Evolutionary conservation across 2,888 invertebrate species (phyloP), one percentile per base, ranked within the genome.

Genomic region (Agriopis leucophaearia): DNA sequence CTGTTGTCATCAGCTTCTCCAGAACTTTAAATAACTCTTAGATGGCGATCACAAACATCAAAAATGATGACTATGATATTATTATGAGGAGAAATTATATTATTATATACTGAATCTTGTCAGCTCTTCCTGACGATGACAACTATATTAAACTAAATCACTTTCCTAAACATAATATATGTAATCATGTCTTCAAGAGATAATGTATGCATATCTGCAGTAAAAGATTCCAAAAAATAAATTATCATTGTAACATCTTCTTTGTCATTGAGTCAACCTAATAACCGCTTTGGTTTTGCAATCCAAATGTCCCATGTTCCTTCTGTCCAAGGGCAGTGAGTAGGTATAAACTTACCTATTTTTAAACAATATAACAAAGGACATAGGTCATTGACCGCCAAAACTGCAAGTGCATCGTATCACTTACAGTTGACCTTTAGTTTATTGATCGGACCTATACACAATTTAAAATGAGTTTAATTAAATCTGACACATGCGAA

Each of bases 401-500:
- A 72, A 72, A 57, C n/a, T 71, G 67, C 66, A 69, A 75, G 74
- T 72, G 73, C 69, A 66, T 68, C 59, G 62, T 69, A 70, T 66
- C 75, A 72, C 70, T 72, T 57, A 40, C 9, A 52, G 15, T 52
- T 67, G 73, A 75, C 75, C 75, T 75, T 71, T 61, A 65, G 73
- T 67, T 67, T 65, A 65, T 64, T 74, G 72, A 66, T 67, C 74
- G 64, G 52, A 58, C 51, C 27, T 57, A 18, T 38, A 52, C 40
- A 35, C 54, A 18, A 54, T 54, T 54, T 36, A 44, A 54, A 52
- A 52, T 36, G 51, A 51, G 35, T 51, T 8, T 10, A n/a, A 15
- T 8, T 15, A 15, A 15, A 45, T 15, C 15, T 47, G 47, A 16
- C 18, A 9, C 10, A 47, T 18, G 45, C 8, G 15, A 54, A 35